Evolutionary conservation across 2,113 vertebrate genomes (phyloP).

Genomic region (Serinus canaria): DNA sequence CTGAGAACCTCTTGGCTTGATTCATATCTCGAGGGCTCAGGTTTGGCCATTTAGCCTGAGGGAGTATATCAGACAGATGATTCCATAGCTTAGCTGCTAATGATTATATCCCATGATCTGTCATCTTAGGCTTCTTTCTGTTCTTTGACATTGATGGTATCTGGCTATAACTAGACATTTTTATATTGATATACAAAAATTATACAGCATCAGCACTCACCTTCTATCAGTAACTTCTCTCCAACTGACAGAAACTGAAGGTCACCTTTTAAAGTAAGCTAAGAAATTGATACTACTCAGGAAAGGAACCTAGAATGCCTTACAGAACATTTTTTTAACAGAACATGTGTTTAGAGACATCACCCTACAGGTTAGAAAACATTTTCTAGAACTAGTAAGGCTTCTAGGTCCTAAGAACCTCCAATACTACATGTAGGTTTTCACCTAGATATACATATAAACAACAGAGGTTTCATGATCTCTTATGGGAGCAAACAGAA

Average conservation of each 20-base stretch:
- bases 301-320: background rate
- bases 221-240: background rate
- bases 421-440: fast-evolving
- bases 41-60: background rate
- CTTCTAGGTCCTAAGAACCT: background rate
- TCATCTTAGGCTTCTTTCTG: background rate
- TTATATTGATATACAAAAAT: background rate
- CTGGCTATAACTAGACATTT: background rate
- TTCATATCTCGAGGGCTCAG: background rate
- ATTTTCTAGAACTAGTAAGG: background rate
- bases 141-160: background rate
- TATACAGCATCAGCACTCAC: background rate
- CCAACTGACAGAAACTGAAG: background rate
- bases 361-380: background rate
- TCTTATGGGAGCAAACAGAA: background rate
- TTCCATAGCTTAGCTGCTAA: background rate
- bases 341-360: background rate
- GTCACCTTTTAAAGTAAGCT: background rate
- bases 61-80: background rate
- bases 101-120: background rate
- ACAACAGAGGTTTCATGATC: background rate
- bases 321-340: background rate
- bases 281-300: background rate
- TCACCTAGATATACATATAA: background rate
- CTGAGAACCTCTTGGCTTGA: background rate